These are phyloP conservation scores for Oenanthe melanoleuca DNA, from an alignment of 2,113 vertebrate genomes.

Conservation along the genomic window DNA sequence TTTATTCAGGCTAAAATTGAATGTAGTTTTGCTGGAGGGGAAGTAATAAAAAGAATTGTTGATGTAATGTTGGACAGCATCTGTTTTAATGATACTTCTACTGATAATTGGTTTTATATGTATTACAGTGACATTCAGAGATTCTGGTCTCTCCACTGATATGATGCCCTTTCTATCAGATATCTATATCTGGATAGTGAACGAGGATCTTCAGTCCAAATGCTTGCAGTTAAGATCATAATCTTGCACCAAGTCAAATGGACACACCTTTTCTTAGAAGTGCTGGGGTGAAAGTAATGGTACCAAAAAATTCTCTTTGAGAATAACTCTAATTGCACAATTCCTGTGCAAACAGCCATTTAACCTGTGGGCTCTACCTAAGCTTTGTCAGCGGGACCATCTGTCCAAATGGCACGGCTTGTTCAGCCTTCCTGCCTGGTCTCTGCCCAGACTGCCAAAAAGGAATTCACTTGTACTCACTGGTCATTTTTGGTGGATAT, in stretches of 20 bases:
- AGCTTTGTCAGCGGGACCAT: neutral
- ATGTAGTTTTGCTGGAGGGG: rapidly evolving
- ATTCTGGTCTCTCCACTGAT: neutral
- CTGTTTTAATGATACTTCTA: neutral
- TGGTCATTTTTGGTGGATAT: neutral
- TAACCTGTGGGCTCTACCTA: neutral
- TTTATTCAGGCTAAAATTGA: neutral
- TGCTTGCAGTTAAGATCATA: neutral
- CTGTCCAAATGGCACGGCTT: neutral
- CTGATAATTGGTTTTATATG: neutral
- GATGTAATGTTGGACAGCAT: neutral
- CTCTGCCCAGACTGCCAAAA: neutral
- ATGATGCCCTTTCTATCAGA: rapidly evolving
- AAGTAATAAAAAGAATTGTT: neutral
- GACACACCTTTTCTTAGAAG: neutral
- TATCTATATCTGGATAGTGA: rapidly evolving
- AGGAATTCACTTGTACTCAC: neutral
- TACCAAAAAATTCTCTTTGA: neutral
- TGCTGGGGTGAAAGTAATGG: neutral
- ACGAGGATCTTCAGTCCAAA: neutral
- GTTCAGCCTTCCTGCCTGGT: neutral
- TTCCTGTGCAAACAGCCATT: neutral
- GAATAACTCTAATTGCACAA: neutral
- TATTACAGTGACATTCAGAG: neutral
- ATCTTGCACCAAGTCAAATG: neutral